A percentile compares a stretch with the other conserved stretches of the same genome.
phyloP scores from a whole-genome alignment of 2,888 invertebrate genomes.

The Drosophila barbarae region DNA sequence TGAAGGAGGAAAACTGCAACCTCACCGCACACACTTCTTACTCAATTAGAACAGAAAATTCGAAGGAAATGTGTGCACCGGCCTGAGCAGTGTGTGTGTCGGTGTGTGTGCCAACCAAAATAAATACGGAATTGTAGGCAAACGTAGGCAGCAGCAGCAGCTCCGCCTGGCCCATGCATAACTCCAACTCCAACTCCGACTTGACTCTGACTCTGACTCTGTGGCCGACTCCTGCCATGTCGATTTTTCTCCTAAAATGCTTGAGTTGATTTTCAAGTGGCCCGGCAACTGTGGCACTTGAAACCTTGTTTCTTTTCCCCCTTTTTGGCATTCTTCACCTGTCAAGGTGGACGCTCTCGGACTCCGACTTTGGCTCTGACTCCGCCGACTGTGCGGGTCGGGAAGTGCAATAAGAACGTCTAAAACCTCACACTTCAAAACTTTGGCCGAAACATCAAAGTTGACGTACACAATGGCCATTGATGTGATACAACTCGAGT shows the following conservation, averaged over 20 bases:
- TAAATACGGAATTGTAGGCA: constrained; percentile 61
- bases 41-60: constrained; percentile 76
- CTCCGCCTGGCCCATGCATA: constrained; percentile 19
- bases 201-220: constrained; percentile 29
- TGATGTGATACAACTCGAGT: constrained; percentile 74
- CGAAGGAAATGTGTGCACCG: constrained; percentile 61
- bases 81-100: constrained; percentile 1
- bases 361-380: constrained; percentile 20
- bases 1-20: constrained; percentile 63
- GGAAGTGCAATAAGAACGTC: constrained; percentile 73
- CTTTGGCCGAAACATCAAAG: constrained; percentile 75
- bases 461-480: constrained; percentile 75
- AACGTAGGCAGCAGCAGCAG: constrained; percentile 30
- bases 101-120: constrained; percentile 55
- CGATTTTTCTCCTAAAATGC: constrained; percentile 72
- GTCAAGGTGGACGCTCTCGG: constrained; percentile 57
- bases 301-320: constrained; percentile 48
- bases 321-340: constrained; percentile 72
- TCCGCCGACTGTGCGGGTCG: constrained; percentile 16
- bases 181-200: constrained; percentile 24
- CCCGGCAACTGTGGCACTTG: constrained; percentile 67
- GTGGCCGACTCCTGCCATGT: constrained; percentile 54
- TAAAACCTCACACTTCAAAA: constrained; percentile 75
- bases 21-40: constrained; percentile 66
- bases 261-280: constrained; percentile 68